Conservation (phyloP, 1,140 invertebrate genomes). For the Pinna nobilis region DNA sequence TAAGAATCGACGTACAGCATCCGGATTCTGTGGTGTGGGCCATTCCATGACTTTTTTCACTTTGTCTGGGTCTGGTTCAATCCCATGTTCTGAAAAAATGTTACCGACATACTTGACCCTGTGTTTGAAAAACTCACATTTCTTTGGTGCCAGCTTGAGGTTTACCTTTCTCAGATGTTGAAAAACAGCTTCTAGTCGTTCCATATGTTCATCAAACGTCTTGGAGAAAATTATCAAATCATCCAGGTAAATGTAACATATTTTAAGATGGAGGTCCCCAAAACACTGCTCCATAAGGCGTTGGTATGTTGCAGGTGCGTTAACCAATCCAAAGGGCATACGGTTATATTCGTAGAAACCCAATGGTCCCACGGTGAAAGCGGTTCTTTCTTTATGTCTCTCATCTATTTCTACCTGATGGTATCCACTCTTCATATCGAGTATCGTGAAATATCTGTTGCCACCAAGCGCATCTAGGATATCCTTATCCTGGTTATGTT, state of each 20-base stretch:
- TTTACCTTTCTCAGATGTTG: constrained; percentile 18
- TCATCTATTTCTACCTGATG: constrained; percentile 58
- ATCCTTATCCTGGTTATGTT: constrained; percentile 61
- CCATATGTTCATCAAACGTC: constrained; percentile 24
- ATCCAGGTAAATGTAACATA: constrained; percentile 32
- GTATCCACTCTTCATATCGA: constrained; percentile 73
- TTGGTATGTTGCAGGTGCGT: constrained; percentile 52
- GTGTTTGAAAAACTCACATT: constrained; percentile 67
- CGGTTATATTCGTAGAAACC: constrained; percentile 41
- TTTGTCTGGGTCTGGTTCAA: constrained; percentile 59
- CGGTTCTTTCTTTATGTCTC: constrained; percentile 68
- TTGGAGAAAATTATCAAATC: constrained; percentile 41
- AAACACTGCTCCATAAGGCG: constrained; percentile 50
- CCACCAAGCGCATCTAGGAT: constrained; percentile 68
- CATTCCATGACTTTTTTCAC: constrained; percentile 51
- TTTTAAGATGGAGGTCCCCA: constrained; percentile 29
- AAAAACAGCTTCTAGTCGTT: constrained; percentile 31
- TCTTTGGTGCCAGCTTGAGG: no score
- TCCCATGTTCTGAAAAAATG: constrained; percentile 48
- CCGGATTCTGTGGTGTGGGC: constrained; percentile 55
- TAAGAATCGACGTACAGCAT: constrained; percentile 58
- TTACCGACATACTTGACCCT: constrained; percentile 53
- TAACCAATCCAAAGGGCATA: constrained; percentile 41
- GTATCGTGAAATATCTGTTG: constrained; percentile 68
- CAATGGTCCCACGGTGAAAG: constrained; percentile 29